Base-by-base conservation (phyloP, 2,888 invertebrate species). In the Megalurothrips usitatus region DNA sequence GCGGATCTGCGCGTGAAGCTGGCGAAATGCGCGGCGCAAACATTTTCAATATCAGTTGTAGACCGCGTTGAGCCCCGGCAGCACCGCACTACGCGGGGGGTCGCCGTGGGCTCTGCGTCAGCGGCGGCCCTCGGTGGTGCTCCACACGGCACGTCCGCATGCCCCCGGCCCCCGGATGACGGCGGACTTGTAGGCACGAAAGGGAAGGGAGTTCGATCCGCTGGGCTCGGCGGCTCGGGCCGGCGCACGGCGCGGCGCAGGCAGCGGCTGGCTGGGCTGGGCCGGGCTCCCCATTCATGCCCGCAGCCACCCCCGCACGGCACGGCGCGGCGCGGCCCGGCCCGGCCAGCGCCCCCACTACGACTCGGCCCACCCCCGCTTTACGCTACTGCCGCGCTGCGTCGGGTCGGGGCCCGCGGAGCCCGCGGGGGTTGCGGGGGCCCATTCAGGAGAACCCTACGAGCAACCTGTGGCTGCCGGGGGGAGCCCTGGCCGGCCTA, bases 171-270 rank as follows among this genome's bases (percentile, higher is more conserved):
- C 3, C 3, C 6, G 34, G 34, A 2, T 43, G 34, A 43, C 34
- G 34, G 34, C 6, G 34, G 34, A 43, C 34, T 43, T 43, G 34
- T n/a, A n/a, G 84, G 83, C 82, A 83, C 84, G 85, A 63, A 79
- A 82, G 83, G 83, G 83, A 84, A 84, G 84, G 84, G 84, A 84
- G 85, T 85, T 86, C 87, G 87, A 87, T 87, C 87, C 87, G 34
- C 34, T 43, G 6, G n/a, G 34, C 34, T 2, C 34, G 2, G 34
- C 34, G 34, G 34, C 34, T 43, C 34, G 34, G 34, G 3, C 6
- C 34, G 34, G n/a, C n/a, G n/a, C n/a, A n/a, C 87, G 87, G 87
- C 87, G 87, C 87, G 86, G 83, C 84, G 85, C 83, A 84, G 85
- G 83, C 85, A 82, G n/a, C n/a, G n/a, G n/a, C 68, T 49, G 49